Evolutionary conservation across 2,113 vertebrate species (phyloP), one percentile per base, ranked within the genome.

Genomic region (Notarius quadriscutis): DNA sequence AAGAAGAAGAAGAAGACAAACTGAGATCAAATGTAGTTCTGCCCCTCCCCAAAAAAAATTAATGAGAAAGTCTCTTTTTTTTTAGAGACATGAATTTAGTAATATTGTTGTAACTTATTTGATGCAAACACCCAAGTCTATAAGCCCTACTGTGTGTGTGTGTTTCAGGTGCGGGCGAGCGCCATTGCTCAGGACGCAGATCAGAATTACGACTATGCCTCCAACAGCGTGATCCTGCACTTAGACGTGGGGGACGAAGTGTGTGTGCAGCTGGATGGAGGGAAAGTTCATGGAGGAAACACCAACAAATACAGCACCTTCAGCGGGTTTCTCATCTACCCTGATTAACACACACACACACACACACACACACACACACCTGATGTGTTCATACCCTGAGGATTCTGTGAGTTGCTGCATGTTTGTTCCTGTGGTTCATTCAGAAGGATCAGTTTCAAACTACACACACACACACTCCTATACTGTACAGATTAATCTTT

Each of bases 271-370:
- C 94, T 98, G 90, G 97, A 98, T 0, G 97, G 97, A 0, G 97
- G 97, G 81, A 98, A 98, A 90, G 97, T 97, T 67, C 97, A 98
- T 0, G 97, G 97, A 0, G 97, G 97, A 63, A 98, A 97, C 93
- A 97, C 95, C 93, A 98, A 98, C 93, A 98, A 98, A 93, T 98
- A 98, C 94, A 97, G 97, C 95, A 98, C 97, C 90, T 98, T 98
- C 94, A 97, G 97, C 0, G 97, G 97, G 88, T 98, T 98, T 93
- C 97, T 98, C 92, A 96, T 98, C 93, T 98, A 97, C 92, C 96
- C 97, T 0, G 96, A 97, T 89, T 95, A 93, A 95, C 87, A 89
- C 81, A 53, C 58, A 71, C 62, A 71, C 83, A 63, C 65, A 63
- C 15, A 63, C 58, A n/a, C n/a, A n/a, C n/a, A n/a, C n/a, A 81